Base-by-base conservation (phyloP, 30 jellyfish, hydroid and myxozoan species). In the Turritopsis rubra region DNA sequence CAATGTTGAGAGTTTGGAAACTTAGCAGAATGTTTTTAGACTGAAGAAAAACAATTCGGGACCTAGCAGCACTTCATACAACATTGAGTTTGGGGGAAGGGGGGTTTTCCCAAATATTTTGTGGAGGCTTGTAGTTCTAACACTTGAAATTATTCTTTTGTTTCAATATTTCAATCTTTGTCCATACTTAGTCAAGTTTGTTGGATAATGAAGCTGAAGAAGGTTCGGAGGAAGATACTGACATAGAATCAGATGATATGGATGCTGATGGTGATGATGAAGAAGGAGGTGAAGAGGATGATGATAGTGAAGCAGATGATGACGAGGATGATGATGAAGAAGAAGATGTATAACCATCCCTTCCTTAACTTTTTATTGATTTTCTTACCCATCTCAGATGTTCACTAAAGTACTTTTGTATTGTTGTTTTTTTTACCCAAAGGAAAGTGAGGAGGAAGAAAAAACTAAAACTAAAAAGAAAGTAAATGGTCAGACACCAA, bases 371-470 rank as follows among this genome's bases (percentile, higher is more conserved):
- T 54, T 54, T 41, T 41, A 13, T 41, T 41, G 13, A 3, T 41
- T 13, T 41, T 5, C 60, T 41, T 3, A 41, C 60, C 13, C 13
- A 3, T 13, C 60, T 41, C 9, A 3, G 5, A 13, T 41, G 60
- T 41, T 41, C 19, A 60, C 21, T 0, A 0, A 60, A 60, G 22
- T 27, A 27, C 28, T 68, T 8, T 68, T 68, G 77, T n/a, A n/a
- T 7, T 68, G 9, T 68, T 68, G 77, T 68, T 68, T 68, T 68
- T 9, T 68, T 68, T 68, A n/a, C 0, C 8, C 19, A n/a, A 23
- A 74, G 53, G 82, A 74, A n/a, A 68, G 77, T 68, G 77, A 68
- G 21, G 87, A 80, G 26, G 87, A 80, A 74, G 82, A 74, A 80
- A 70, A 80, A 53, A 4, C 84, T n/a, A 26, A n/a, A n/a, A n/a